A percentile compares a stretch with the other conserved stretches of the same genome.
Evolutionary conservation across 2,888 invertebrate genomes (phyloP).

Genomic region (Drymonia ruficornis): DNA sequence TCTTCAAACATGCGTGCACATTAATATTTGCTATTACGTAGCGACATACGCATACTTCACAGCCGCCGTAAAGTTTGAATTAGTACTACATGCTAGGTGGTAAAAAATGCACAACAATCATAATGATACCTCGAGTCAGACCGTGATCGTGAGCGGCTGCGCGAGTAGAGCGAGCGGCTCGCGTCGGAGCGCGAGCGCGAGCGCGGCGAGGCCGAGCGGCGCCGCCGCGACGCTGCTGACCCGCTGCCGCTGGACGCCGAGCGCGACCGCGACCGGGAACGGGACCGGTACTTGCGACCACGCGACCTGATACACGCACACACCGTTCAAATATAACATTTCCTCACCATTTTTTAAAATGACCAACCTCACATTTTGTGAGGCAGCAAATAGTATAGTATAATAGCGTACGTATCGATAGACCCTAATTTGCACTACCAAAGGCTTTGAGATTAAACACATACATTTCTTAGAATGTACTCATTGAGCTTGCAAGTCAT

Average conservation of each 20-base stretch:
- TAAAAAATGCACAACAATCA: conserved; percentile 11
- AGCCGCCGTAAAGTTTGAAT: no score
- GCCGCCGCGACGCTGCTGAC: conserved; percentile 69
- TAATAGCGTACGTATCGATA: no score
- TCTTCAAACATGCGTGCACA: no score
- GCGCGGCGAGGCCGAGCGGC: conserved; percentile 70
- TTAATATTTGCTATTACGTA: no score
- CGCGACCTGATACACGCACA: conserved; percentile 81
- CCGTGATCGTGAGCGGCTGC: conserved; percentile 84
- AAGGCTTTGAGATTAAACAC: no score
- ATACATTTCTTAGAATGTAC: no score
- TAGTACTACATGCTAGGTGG: not conserved
- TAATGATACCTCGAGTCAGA: conserved; percentile 77
- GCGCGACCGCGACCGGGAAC: conserved; percentile 86
- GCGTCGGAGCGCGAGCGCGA: conserved; percentile 87
- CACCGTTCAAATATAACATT: not conserved
- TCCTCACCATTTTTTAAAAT: no score
- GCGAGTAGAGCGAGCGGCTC: conserved; percentile 83
- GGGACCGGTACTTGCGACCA: conserved; percentile 87
- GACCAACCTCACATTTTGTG: no score
- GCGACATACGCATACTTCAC: no score
- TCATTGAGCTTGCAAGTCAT: no score
- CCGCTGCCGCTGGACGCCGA: conserved; percentile 75
- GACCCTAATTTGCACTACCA: no score
- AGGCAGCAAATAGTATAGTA: no score